Conservation (phyloP, 2,113 vertebrate species). For the Synodontis membranacea region DNA sequence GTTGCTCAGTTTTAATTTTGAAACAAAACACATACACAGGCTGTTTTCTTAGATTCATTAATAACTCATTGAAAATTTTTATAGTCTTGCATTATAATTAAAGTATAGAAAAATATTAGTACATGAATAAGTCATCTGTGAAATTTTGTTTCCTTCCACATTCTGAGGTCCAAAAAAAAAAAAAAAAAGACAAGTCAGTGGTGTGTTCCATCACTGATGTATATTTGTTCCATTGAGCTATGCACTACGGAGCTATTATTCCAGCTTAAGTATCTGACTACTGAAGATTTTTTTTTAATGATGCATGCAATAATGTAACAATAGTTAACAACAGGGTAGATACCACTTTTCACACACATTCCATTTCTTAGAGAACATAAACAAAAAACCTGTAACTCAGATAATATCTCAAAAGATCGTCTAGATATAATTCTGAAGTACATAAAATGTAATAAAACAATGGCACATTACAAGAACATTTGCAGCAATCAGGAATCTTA, state of each 20-base stretch:
- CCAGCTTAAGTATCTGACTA: not conserved
- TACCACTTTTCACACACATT: not conserved
- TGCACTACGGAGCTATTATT: not conserved
- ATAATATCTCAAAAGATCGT: too few relatives aligned
- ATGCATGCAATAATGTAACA: not conserved
- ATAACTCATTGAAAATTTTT: too few relatives aligned
- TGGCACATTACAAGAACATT: too few relatives aligned
- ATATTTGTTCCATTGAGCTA: not conserved
- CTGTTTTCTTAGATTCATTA: too few relatives aligned
- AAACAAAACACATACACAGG: too few relatives aligned
- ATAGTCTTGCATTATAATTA: too few relatives aligned
- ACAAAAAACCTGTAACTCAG: too few relatives aligned
- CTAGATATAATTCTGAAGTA: too few relatives aligned
- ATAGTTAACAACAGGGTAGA: not conserved
- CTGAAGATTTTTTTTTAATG: not conserved
- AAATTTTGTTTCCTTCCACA: not conserved
- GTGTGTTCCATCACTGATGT: not conserved
- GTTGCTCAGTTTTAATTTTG: too few relatives aligned
- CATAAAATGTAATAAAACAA: too few relatives aligned
- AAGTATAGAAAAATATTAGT: too few relatives aligned
- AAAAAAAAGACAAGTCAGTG: not conserved
- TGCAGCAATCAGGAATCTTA: too few relatives aligned
- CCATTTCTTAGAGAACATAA: not conserved
- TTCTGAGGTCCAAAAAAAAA: not conserved
- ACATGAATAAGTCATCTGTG: not conserved